Percentiles rank a stretch among this genome's conserved stretches.
These are phyloP conservation scores for Chymomyza caudatula DNA, from an alignment of 2,888 invertebrate species.

Conservation along the genomic window DNA sequence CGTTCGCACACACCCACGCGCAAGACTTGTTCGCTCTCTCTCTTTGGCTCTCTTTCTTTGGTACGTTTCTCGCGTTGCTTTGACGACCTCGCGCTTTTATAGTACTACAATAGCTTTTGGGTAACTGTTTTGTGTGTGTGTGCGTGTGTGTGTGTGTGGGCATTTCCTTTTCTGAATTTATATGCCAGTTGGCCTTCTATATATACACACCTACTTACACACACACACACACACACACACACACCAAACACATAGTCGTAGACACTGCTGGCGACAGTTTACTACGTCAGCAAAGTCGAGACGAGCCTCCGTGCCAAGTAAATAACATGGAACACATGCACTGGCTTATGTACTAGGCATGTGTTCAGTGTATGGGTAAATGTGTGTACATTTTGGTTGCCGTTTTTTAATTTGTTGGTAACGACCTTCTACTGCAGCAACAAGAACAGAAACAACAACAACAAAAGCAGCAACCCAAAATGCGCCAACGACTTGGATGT, in stretches of 20 bases:
- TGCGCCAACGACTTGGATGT: slow-evolving; percentile 3
- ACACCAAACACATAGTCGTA: background rate
- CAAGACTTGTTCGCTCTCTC: background rate
- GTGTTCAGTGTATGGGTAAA: background rate
- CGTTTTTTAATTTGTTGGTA: slow-evolving; percentile 24
- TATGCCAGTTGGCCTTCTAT: background rate
- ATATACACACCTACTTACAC: background rate
- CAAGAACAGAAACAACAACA: slow-evolving; percentile 14
- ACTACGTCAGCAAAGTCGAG: slow-evolving; percentile 64
- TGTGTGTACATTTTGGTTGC: slow-evolving; percentile 12
- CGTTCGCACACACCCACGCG: background rate
- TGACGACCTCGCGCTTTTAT: background rate
- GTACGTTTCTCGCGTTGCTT: too few relatives aligned
- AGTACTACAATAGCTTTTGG: background rate
- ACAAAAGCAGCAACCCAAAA: background rate
- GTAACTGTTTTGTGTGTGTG: background rate
- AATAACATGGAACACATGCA: slow-evolving; percentile 25
- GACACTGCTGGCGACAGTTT: slow-evolving; percentile 33
- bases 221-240: slow-evolving; percentile 24
- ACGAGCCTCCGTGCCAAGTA: slow-evolving; percentile 52
- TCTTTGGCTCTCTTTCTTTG: background rate
- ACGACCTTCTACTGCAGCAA: slow-evolving; percentile 39
- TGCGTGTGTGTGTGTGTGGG: background rate
- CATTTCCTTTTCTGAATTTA: background rate
- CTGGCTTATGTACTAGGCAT: background rate